These are phyloP conservation scores for Noctua janthina DNA, from an alignment of 2,888 invertebrate species.

Conservation along the genomic window DNA sequence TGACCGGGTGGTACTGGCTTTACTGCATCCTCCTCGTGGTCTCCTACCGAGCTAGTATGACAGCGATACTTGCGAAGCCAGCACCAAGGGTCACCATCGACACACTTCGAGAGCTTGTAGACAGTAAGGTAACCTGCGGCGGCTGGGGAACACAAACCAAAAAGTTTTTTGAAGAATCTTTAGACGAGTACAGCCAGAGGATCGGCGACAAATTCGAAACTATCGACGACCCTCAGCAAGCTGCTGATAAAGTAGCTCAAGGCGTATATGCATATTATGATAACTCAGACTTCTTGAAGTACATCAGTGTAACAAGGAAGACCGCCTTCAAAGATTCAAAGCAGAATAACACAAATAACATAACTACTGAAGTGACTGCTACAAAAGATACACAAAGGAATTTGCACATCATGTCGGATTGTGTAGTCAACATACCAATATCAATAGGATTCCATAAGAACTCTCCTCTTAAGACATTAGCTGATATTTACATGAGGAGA, in stretches of 20 bases:
- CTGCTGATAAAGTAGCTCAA: conserved; percentile 92
- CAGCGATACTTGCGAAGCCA: conserved; percentile 95
- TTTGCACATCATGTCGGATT: conserved; percentile 95
- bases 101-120: conserved; percentile 92
- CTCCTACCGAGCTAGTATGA: conserved; percentile 95
- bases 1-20: conserved; percentile 97
- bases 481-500: conserved; percentile 92
- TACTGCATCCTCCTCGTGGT: conserved; percentile 95
- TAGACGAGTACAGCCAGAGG: conserved; percentile 92
- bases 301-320: conserved; percentile 91
- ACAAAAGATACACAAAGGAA: conserved; percentile 81
- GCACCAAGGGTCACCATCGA: conserved; percentile 95
- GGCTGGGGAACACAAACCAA: conserved; percentile 94
- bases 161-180: conserved; percentile 92
- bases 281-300: conserved; percentile 93
- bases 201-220: conserved; percentile 92
- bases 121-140: conserved; percentile 92
- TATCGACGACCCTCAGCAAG: conserved; percentile 91
- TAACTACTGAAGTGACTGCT: conserved; percentile 66
- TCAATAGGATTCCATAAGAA: conserved; percentile 95
- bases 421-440: conserved; percentile 95
- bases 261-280: conserved; percentile 95
- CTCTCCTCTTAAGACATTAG: conserved; percentile 93
- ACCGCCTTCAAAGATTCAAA: conserved; percentile 72
- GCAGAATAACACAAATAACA: conserved; percentile 70